phyloP scores from a whole-genome alignment of 2,888 invertebrate genomes.

The Drosophila anceps region DNA sequence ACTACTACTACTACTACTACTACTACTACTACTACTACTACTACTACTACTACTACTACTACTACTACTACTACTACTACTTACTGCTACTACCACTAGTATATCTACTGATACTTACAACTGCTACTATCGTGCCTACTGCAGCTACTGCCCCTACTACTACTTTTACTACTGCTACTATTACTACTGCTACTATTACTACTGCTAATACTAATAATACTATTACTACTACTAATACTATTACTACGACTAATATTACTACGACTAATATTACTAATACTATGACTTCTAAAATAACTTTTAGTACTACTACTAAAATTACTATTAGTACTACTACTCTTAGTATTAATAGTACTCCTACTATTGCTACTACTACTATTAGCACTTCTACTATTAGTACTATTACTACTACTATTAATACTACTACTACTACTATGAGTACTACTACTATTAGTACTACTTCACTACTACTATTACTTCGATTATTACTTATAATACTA shows the following conservation, averaged over 20 bases:
- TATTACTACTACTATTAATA: neutral
- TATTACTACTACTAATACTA: neutral
- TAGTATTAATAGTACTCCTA: neutral
- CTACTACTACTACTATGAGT: neutral
- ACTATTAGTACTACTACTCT: neutral
- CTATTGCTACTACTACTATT: neutral
- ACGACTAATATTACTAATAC: neutral
- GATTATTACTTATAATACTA: no score
- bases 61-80: neutral
- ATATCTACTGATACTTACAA: neutral
- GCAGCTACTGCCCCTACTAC: neutral
- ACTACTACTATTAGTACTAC: neutral
- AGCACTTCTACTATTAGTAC: neutral
- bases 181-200: neutral
- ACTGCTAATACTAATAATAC: neutral
- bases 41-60: neutral
- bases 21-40: neutral
- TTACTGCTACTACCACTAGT: neutral
- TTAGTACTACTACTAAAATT: neutral
- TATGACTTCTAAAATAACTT: neutral
- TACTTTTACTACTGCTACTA: neutral
- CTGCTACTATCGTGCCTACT: neutral
- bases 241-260: neutral
- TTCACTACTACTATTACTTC: neutral
- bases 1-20: neutral